Conservation (phyloP, 2,113 vertebrate genomes). For the Canis aureus region DNA sequence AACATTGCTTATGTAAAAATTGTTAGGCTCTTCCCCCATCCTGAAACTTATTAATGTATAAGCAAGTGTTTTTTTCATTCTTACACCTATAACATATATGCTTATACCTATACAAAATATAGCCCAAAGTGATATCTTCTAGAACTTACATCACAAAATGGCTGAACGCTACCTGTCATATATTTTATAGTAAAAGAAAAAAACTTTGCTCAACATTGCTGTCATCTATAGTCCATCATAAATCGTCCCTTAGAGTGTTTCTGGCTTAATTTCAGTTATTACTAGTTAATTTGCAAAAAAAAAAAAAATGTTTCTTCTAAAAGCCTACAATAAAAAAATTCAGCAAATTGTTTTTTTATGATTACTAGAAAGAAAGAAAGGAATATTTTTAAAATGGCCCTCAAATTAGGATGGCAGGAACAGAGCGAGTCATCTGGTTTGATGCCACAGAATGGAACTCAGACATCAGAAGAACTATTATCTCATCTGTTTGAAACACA, state of each 20-base stretch:
- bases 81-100: neutral
- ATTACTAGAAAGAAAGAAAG: conserved; percentile 37
- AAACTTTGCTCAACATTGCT: neutral
- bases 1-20: conserved; percentile 85
- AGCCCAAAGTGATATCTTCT: neutral
- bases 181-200: conserved; percentile 23
- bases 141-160: neutral
- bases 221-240: neutral
- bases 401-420: neutral
- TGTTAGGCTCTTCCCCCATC: conserved; percentile 32
- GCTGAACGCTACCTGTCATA: neutral
- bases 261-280: neutral
- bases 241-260: neutral
- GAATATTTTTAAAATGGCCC: neutral
- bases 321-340: neutral
- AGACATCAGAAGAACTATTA: neutral
- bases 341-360: neutral
- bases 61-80: conserved; percentile 44
- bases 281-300: neutral
- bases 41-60: conserved; percentile 62
- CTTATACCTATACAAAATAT: neutral
- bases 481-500: neutral
- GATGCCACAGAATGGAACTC: neutral
- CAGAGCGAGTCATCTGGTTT: neutral
- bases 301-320: neutral